These are phyloP conservation scores for Agonum fuliginosum DNA, from an alignment of 2,888 invertebrate species.

Conservation along the genomic window DNA sequence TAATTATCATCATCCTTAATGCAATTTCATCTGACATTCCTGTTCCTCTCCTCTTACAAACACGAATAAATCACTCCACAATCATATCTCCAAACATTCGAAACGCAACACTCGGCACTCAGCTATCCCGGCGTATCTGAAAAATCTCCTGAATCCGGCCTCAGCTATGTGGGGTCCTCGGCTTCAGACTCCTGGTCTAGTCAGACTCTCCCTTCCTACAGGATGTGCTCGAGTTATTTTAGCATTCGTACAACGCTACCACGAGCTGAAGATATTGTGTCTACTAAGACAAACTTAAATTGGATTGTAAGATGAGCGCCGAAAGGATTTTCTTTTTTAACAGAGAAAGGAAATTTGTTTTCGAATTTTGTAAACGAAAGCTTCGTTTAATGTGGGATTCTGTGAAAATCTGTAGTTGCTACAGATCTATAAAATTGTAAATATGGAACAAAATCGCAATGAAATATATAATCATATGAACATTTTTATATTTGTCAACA, in stretches of 20 bases:
- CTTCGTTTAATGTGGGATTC: too few relatives aligned
- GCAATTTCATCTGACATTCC: constrained; percentile 5
- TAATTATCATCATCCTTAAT: not conserved
- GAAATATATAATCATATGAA: too few relatives aligned
- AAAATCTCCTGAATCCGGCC: not conserved
- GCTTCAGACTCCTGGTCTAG: not conserved
- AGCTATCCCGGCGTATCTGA: constrained; percentile 5
- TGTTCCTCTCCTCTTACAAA: not conserved
- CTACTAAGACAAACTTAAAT: constrained; percentile 13
- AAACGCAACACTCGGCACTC: not conserved
- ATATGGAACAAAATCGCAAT: too few relatives aligned
- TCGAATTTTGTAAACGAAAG: too few relatives aligned
- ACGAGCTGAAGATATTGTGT: constrained; percentile 35
- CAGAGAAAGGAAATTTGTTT: too few relatives aligned
- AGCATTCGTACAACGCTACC: not conserved
- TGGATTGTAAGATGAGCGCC: not conserved
- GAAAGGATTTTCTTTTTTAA: not conserved
- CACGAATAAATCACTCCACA: not conserved
- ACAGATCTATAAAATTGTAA: too few relatives aligned
- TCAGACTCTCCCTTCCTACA: constrained; percentile 43
- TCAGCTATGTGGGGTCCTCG: constrained; percentile 17
- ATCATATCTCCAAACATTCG: constrained; percentile 1
- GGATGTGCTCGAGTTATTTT: constrained; percentile 57
- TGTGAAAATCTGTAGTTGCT: too few relatives aligned
- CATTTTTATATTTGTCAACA: too few relatives aligned